Conservation (phyloP, 2,797 vertebrate genomes). For the Catostomus latipinnis region DNA sequence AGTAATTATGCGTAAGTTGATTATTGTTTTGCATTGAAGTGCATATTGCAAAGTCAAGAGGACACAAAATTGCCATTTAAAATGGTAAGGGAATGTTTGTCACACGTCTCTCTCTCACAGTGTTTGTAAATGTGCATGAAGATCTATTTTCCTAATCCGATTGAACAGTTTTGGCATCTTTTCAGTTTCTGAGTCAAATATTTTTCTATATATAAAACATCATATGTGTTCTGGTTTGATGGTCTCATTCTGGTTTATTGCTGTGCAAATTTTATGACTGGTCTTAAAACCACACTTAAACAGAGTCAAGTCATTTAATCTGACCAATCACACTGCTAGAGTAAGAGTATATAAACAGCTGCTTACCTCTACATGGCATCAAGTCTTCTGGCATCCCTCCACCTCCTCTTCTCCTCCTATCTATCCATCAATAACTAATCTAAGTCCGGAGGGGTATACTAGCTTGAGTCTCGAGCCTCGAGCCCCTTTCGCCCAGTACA, state of each 20-base stretch:
- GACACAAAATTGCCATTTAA: constrained; percentile 6
- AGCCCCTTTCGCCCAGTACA: too few species aligned
- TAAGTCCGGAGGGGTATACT: too few species aligned
- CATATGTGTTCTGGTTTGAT: neutral
- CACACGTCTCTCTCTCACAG: neutral
- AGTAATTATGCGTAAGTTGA: neutral
- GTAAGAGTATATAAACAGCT: too few species aligned
- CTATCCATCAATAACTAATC: too few species aligned
- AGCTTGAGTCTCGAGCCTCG: too few species aligned
- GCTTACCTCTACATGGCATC: too few species aligned
- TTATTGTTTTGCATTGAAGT: constrained; percentile 2
- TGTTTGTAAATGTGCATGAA: constrained; percentile 20
- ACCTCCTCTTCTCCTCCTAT: too few species aligned
- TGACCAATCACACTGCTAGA: too few species aligned
- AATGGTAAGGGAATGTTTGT: neutral
- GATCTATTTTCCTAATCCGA: constrained; percentile 26
- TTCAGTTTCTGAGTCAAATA: constrained; percentile 32
- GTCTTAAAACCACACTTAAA: neutral
- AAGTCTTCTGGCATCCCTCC: too few species aligned
- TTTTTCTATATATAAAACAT: neutral
- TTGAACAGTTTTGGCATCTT: constrained; percentile 24
- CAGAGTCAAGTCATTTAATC: too few species aligned
- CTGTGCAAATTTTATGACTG: neutral
- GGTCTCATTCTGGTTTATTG: neutral
- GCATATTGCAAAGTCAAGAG: neutral